Conservation (phyloP, 2,113 vertebrate species). For the Dasypus novemcinctus region DNA sequence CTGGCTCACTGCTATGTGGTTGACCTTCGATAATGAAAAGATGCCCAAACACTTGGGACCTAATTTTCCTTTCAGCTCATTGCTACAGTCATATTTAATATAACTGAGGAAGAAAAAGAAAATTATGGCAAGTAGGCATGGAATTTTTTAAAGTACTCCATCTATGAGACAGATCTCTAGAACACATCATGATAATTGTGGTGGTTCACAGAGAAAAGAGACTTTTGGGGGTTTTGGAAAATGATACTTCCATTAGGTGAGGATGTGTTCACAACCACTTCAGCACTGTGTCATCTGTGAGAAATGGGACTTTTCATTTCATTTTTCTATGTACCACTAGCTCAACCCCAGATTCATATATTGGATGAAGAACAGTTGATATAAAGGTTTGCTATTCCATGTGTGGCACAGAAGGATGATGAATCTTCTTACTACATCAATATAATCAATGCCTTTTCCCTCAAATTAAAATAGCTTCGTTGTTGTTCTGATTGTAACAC, state of each 20-base stretch:
- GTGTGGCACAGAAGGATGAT: neutral
- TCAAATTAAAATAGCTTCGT: neutral
- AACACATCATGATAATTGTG: slow-evolving; percentile 7
- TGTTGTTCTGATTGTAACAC: neutral
- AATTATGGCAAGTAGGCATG: slow-evolving; percentile 45
- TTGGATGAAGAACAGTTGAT: neutral
- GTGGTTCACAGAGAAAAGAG: slow-evolving; percentile 20
- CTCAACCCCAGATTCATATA: neutral
- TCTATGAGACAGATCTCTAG: neutral
- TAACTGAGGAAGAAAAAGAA: slow-evolving; percentile 51
- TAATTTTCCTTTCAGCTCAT: slow-evolving; percentile 74
- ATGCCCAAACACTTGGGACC: slow-evolving; percentile 70
- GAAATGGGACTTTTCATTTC: neutral
- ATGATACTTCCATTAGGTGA: neutral
- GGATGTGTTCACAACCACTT: neutral
- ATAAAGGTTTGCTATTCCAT: neutral
- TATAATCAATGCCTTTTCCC: neutral
- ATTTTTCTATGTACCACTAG: neutral
- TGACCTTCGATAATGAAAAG: slow-evolving; percentile 75
- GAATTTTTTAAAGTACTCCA: slow-evolving; percentile 56
- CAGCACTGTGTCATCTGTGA: neutral
- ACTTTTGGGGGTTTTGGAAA: slow-evolving; percentile 28
- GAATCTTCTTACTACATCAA: neutral
- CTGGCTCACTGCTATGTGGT: slow-evolving; percentile 63
- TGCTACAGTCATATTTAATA: slow-evolving; percentile 70